phyloP scores from a whole-genome alignment of 2,888 invertebrate species.

The Papilio elwesi region DNA sequence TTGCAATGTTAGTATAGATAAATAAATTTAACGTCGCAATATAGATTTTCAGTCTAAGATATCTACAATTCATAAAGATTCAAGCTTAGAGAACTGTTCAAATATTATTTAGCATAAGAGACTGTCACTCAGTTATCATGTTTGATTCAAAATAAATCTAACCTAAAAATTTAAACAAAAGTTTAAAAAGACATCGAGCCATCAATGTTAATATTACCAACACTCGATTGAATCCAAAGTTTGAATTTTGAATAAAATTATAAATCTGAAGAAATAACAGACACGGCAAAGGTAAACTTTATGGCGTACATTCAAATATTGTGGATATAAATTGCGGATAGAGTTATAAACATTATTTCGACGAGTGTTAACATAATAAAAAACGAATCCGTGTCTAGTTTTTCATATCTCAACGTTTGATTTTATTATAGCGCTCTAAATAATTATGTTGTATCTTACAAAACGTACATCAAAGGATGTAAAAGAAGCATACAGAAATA shows the following conservation, averaged over 20 bases:
- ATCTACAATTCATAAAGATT: too few relatives aligned
- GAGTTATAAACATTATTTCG: constrained; percentile 33
- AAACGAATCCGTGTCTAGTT: constrained; percentile 25
- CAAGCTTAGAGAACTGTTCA: too few relatives aligned
- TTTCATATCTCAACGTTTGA: constrained; percentile 30
- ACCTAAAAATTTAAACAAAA: not conserved
- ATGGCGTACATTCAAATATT: constrained; percentile 32
- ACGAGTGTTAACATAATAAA: constrained; percentile 39
- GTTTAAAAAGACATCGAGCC: not conserved
- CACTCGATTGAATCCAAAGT: not conserved
- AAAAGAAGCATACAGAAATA: not conserved
- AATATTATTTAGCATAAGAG: too few relatives aligned
- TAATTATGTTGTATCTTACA: constrained; percentile 31
- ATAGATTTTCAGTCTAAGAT: too few relatives aligned
- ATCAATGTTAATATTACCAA: not conserved
- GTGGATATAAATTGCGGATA: constrained; percentile 29
- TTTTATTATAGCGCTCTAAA: constrained; percentile 31
- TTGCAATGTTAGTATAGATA: too few relatives aligned
- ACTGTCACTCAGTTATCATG: too few relatives aligned
- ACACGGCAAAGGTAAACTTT: constrained; percentile 18
- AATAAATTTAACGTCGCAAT: too few relatives aligned
- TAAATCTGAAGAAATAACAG: constrained; percentile 22
- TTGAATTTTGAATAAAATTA: constrained; percentile 1
- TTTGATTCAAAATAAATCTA: too few relatives aligned
- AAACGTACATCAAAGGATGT: constrained; percentile 30